Evolutionary conservation across 2,888 invertebrate species (phyloP).

Genomic region (Zaprionus obscuricornis): DNA sequence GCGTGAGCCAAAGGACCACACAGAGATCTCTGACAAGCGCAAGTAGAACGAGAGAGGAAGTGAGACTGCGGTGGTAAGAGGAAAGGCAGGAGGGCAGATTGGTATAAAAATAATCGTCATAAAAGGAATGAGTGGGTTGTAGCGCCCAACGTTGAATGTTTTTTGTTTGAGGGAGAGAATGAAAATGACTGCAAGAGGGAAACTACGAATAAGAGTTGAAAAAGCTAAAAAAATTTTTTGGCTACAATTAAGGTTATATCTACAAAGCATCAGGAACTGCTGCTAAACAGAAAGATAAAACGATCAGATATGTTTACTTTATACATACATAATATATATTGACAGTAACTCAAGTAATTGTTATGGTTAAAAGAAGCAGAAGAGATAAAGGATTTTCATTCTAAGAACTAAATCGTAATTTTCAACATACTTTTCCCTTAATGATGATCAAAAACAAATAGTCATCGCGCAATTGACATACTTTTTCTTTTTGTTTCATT

Average conservation of each 20-base stretch:
- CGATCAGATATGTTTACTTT: constrained; percentile 29
- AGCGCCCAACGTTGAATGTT: constrained; percentile 24
- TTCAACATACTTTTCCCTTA: no score
- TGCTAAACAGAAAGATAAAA: constrained; percentile 47
- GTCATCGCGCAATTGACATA: no score
- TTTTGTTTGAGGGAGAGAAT: constrained; percentile 13
- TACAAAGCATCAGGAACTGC: no score
- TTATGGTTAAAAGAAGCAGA: constrained; percentile 2
- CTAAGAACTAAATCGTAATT: no score
- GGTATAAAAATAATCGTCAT: constrained; percentile 75
- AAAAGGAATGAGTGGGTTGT: constrained; percentile 47
- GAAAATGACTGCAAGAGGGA: constrained; percentile 1
- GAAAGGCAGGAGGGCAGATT: constrained; percentile 12
- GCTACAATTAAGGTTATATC: constrained; percentile 41
- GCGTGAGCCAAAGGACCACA: constrained; percentile 16
- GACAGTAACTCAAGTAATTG: constrained; percentile 1
- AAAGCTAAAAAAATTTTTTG: no score
- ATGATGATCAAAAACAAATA: no score
- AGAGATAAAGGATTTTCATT: not conserved
- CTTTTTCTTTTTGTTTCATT: no score
- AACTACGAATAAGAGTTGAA: constrained; percentile 1
- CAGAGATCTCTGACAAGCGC: constrained; percentile 12
- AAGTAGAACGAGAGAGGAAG: no score
- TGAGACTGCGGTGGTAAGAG: constrained; percentile 5
- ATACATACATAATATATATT: no score